These are phyloP conservation scores for Aix galericulata DNA, from an alignment of 2,113 vertebrate genomes.

Conservation along the genomic window DNA sequence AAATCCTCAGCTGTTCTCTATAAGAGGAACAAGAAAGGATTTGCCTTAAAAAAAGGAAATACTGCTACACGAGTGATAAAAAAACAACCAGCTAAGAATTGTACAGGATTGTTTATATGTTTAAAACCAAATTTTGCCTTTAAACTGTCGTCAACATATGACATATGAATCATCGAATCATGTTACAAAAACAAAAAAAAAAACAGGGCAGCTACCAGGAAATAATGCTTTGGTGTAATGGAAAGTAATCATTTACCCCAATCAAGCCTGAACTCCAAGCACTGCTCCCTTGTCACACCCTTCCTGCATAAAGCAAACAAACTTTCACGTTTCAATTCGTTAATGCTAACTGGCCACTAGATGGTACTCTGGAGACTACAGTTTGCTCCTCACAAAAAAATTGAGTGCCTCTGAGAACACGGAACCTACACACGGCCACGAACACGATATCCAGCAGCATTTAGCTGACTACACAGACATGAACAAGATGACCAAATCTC, in stretches of 20 bases:
- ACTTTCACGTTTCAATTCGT: rapidly evolving
- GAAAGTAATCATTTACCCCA: background rate
- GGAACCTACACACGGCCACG: background rate
- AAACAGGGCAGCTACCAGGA: rapidly evolving
- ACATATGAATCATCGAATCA: background rate
- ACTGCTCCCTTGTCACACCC: rapidly evolving
- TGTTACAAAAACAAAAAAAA: background rate
- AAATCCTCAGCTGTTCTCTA: constrained; percentile 12
- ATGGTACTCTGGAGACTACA: background rate
- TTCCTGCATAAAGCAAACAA: background rate
- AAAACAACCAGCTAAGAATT: background rate
- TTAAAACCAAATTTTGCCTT: background rate
- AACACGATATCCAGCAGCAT: background rate
- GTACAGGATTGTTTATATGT: background rate
- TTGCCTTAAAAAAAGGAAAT: constrained; percentile 14
- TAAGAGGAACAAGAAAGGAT: constrained; percentile 24
- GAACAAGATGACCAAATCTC: background rate
- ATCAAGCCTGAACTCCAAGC: background rate
- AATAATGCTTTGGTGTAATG: background rate
- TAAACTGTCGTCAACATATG: background rate
- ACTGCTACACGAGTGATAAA: background rate
- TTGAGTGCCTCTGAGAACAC: background rate
- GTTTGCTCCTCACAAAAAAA: background rate
- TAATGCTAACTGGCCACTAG: constrained; percentile 15
- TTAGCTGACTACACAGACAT: background rate